Evolutionary conservation across 1,140 invertebrate species (phyloP), one percentile per base, ranked within the genome.

Genomic region (Catajapyx aquilonaris): DNA sequence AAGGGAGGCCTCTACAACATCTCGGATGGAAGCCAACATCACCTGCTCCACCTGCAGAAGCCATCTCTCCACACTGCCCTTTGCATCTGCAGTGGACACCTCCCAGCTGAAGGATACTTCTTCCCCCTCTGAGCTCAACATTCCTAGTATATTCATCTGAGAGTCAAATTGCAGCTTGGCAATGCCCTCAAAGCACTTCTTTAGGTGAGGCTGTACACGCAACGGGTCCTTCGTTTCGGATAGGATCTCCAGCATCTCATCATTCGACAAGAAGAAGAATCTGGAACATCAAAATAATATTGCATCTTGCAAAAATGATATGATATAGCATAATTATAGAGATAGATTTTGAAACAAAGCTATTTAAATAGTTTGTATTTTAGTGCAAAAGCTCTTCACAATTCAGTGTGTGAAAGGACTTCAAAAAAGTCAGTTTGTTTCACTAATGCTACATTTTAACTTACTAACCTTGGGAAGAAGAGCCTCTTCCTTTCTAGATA

Each of bases 261-360:
- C 85, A 51, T 93, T 93, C 5, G 87, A 93, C 23, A 95, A 60
- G 50, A 94, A 95, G 60, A 91, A 94, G 52, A 95, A 90, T 51
- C 87, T 69, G 19, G 48, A 60, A 45, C 7, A n/a, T n/a, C n/a
- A n/a, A n/a, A n/a, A n/a, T n/a, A n/a, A n/a, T n/a, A n/a, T n/a
- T n/a, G n/a, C n/a, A n/a, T n/a, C n/a, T n/a, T n/a, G n/a, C n/a
- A n/a, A n/a, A n/a, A n/a, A n/a, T n/a, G n/a, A n/a, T n/a, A n/a
- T n/a, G n/a, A n/a, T n/a, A n/a, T n/a, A n/a, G n/a, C n/a, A n/a
- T n/a, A n/a, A n/a, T n/a, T n/a, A n/a, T n/a, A n/a, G n/a, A n/a
- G n/a, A n/a, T n/a, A n/a, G n/a, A n/a, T n/a, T n/a, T n/a, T n/a
- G n/a, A n/a, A n/a, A n/a, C n/a, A n/a, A n/a, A n/a, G n/a, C n/a